Evolutionary conservation across 2,113 vertebrate species (phyloP), one percentile per base, ranked within the genome.

Genomic region (Macroglossus sobrinus): DNA sequence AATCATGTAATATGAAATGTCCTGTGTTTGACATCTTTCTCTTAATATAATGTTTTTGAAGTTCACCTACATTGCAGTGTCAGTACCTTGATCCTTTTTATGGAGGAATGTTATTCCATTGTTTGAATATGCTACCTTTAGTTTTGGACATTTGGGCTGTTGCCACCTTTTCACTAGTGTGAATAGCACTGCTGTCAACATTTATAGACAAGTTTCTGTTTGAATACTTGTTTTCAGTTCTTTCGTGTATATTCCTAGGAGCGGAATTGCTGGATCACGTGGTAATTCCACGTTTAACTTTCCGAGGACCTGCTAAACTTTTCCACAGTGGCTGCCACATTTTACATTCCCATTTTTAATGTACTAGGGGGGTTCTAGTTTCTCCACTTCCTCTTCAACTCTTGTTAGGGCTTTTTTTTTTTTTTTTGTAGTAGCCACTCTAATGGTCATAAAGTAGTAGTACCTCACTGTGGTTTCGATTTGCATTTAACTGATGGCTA

Each of bases 311-410:
- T 12, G 6, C 47, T 40, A 15, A 26, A 33, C 59, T 45, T 61
- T 50, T 50, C 45, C 24, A 9, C 33, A 33, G 43, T 26, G 47
- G 40, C 38, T 26, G 28, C 26, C 6, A 3, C 75, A 13, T 26
- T 12, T 57, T 19, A 21, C 11, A 2, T 57, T 28, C 12, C 9
- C 4, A 0, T 16, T 12, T 1, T 35, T 5, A 5, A 6, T 28
- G 18, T 50, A 1, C 64, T 22, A 1, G 47, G 47, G 47, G 13
- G 11, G 10, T 33, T 43, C 22, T 22, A 5, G 0, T 30, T 47
- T 50, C 38, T 66, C 9, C 45, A 26, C 4, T 4, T 11, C 40
- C 30, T 69, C 14, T 4, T 14, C 33, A n/a, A 6, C 22, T 6
- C 1, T 43, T 45, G 33, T 5, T 43, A 12, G 10, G n/a, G n/a